Conservation (phyloP, 2,797 vertebrate genomes). For the Danio jaintianensis region DNA sequence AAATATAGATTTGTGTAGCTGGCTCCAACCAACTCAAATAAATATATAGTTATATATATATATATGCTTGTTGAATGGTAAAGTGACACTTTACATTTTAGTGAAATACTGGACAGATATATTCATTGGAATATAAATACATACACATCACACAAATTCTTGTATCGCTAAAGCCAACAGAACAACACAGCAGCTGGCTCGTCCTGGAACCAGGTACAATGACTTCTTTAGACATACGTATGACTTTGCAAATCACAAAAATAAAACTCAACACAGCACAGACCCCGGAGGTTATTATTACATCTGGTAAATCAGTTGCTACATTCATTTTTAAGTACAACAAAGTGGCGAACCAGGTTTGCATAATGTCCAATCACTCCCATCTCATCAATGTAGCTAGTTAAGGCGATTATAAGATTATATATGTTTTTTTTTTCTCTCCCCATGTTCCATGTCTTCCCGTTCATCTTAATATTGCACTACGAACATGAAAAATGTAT, state of each 20-base stretch:
- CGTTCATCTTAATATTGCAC: constrained; percentile 61
- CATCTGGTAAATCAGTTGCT: constrained; percentile 51
- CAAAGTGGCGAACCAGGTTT: constrained; percentile 59
- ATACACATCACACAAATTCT: constrained; percentile 71
- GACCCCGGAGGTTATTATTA: constrained; percentile 43
- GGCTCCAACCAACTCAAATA: constrained; percentile 71
- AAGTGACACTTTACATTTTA: constrained; percentile 55
- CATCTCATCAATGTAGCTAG: constrained; percentile 56
- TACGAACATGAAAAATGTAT: constrained; percentile 73
- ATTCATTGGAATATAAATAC: constrained; percentile 69
- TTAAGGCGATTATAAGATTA: constrained; percentile 77
- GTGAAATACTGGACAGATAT: constrained; percentile 47
- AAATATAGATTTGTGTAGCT: constrained; percentile 78
- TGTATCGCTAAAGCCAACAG: constrained; percentile 63
- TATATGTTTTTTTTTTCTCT: constrained; percentile 21
- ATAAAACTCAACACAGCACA: constrained; percentile 39
- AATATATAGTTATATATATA: constrained; percentile 49
- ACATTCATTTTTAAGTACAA: constrained; percentile 76
- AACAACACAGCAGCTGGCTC: constrained; percentile 55
- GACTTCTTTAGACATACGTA: constrained; percentile 43
- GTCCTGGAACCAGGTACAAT: constrained; percentile 55
- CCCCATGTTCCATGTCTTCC: constrained; percentile 56
- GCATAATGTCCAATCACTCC: constrained; percentile 59
- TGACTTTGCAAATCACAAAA: constrained; percentile 54
- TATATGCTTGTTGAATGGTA: constrained; percentile 45